These are phyloP conservation scores for Alectoris magna DNA, from an alignment of 2,797 vertebrate species.

Conservation along the genomic window DNA sequence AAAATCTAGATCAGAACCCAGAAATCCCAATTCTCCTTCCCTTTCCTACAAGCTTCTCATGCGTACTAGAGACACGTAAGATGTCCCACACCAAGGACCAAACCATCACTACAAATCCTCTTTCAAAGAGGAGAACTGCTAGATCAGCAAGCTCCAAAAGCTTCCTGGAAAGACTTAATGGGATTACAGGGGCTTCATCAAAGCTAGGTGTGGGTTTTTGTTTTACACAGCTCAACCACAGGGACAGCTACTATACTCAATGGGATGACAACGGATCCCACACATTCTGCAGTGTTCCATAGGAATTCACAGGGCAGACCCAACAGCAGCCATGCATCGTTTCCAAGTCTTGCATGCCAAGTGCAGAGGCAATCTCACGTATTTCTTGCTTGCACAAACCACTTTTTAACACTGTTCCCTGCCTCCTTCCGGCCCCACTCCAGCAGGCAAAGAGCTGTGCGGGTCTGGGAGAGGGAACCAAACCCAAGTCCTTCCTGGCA, in stretches of 20 bases:
- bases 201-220: fast-evolving
- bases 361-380: background rate
- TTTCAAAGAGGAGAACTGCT: background rate
- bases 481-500: background rate
- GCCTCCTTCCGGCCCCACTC: background rate
- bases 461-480: background rate
- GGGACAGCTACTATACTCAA: background rate
- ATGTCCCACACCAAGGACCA: fast-evolving
- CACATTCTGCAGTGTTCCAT: background rate
- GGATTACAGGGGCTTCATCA: background rate
- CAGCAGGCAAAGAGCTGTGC: background rate
- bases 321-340: background rate
- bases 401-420: background rate
- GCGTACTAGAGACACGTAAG: background rate
- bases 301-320: background rate
- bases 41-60: background rate
- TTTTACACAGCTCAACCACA: background rate
- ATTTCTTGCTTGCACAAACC: background rate
- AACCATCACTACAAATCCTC: background rate
- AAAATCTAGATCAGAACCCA: background rate
- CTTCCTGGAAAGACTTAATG: background rate
- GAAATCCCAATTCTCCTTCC: background rate
- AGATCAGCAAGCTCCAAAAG: background rate
- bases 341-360: background rate
- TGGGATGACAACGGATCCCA: background rate